Evolutionary conservation across 2,797 vertebrate species (phyloP), one percentile per base, ranked within the genome.

Genomic region (Megalops cyprinoides): DNA sequence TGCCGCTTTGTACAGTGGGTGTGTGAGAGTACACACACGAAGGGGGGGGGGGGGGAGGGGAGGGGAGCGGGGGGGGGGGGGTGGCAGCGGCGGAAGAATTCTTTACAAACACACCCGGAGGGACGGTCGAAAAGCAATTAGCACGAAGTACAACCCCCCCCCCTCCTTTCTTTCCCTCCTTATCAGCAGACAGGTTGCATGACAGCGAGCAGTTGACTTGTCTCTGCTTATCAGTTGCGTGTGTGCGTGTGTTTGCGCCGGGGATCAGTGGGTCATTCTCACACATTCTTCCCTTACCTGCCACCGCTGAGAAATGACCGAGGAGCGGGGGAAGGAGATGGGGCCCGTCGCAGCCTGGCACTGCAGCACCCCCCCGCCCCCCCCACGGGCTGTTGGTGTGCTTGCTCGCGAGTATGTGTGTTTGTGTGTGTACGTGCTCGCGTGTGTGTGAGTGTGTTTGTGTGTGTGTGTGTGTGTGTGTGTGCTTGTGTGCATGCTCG

Each of bases 91-190:
- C 60, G 78, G 83, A 44, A 80, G 65, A 65, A 65, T 86, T 85
- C 81, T 88, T 87, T 83, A 80, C 86, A 74, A 79, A 84, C 4
- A 8, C 86, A 90, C 87, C 90, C 88, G 87, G 77, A 84, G 77
- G 83, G 84, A 88, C 84, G 89, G 87, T 88, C 88, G 82, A 87
- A 90, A 89, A 93, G 88, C 87, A 93, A 87, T 93, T 91, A 87
- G 90, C 82, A 84, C 87, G 90, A 83, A 85, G 85, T 82, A 31
- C 86, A 82, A 86, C 77, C 85, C 78, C 84, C 84, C 82, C 85
- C 83, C 78, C 85, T 80, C 81, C 67, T 56, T 20, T 82, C 65
- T 76, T 81, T 84, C 84, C 87, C 83, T 83, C 60, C 78, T 60
- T 81, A 69, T 82, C 82, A 8, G 20, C 34, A 15, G 71, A 73